phyloP scores from a whole-genome alignment of 2,888 invertebrate genomes.

The Elysia crispata region DNA sequence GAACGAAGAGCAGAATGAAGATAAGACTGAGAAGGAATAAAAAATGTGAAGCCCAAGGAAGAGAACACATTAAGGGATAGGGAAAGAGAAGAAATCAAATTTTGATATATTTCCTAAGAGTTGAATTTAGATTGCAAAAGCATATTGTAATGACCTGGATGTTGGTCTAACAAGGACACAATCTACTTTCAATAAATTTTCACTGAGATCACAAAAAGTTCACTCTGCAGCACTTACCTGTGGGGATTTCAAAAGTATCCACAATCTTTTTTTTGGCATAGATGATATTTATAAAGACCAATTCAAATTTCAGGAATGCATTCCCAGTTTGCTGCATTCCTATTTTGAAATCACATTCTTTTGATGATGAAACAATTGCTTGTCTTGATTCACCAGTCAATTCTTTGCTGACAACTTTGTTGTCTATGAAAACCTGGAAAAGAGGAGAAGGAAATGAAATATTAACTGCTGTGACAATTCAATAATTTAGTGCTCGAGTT shows the following conservation, averaged over 20 bases:
- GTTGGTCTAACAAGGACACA: no score
- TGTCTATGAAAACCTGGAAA: slow-evolving; percentile 38
- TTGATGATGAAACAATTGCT: neutral
- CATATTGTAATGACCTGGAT: no score
- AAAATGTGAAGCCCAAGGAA: no score
- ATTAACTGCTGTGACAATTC: neutral
- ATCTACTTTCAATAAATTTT: neutral
- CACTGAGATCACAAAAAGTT: neutral
- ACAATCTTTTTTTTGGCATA: slow-evolving; percentile 49
- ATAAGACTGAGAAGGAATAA: no score
- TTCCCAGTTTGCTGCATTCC: slow-evolving; percentile 29
- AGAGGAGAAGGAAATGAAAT: neutral
- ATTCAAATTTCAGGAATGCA: slow-evolving; percentile 41
- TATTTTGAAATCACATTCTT: slow-evolving; percentile 14
- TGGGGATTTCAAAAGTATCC: slow-evolving; percentile 44
- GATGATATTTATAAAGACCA: slow-evolving; percentile 51
- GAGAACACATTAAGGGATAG: no score
- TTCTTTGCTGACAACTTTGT: neutral
- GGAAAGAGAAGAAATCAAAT: no score
- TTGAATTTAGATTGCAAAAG: no score
- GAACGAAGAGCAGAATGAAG: no score
- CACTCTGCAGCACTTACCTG: slow-evolving; percentile 46
- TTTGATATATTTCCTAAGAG: no score
- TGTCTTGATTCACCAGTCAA: slow-evolving; percentile 18
- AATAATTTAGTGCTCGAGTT: no score